phyloP scores from a whole-genome alignment of 2,888 invertebrate genomes.

The Drosophila mercatorum region DNA sequence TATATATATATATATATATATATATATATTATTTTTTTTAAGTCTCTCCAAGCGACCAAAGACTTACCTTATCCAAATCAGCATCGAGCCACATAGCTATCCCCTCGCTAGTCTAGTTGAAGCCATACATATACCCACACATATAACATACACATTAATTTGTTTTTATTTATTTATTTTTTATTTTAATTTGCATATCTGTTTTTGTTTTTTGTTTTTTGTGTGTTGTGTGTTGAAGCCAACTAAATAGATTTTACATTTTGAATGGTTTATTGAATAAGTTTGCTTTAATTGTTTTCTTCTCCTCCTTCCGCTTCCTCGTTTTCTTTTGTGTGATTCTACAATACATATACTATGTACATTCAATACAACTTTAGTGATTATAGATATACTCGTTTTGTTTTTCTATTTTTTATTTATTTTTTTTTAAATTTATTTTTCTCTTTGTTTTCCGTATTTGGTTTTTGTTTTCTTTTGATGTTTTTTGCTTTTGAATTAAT shows the following conservation, averaged over 20 bases:
- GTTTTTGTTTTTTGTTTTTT: background rate
- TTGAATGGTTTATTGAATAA: slow-evolving; percentile 22
- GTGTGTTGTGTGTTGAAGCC: slow-evolving; percentile 11
- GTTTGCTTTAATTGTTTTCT: background rate
- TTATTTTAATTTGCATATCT: slow-evolving; percentile 7
- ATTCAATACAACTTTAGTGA: slow-evolving; percentile 19
- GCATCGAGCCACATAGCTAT: no score
- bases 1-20: no score
- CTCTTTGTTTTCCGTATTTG: background rate
- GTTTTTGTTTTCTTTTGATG: background rate
- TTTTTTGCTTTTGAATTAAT: slow-evolving; percentile 29
- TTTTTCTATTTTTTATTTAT: background rate
- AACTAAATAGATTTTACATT: slow-evolving; percentile 16
- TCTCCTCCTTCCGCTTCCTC: no score
- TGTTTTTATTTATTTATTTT: slow-evolving; percentile 4
- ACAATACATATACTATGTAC: slow-evolving; percentile 25
- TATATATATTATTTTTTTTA: no score
- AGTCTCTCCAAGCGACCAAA: background rate
- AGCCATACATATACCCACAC: background rate
- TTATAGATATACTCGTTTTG: slow-evolving; percentile 10
- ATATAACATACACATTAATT: slow-evolving; percentile 1
- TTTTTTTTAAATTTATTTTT: background rate
- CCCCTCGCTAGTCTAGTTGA: no score
- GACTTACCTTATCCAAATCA: background rate
- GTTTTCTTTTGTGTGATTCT: background rate